Conservation (phyloP, 1,140 invertebrate genomes). For the Sarcophaga peregrina region DNA sequence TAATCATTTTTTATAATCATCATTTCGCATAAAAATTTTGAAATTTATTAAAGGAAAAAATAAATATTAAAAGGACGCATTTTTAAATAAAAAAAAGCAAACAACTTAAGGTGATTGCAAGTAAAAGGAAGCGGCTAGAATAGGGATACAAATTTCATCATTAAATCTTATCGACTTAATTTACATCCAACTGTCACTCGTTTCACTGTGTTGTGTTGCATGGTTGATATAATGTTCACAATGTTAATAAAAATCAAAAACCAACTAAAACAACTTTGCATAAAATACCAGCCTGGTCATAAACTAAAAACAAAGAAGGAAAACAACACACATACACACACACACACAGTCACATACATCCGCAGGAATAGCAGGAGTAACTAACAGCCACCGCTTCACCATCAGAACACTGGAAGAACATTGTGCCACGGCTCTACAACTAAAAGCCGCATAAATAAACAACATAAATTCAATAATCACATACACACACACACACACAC, state of each 20-base stretch:
- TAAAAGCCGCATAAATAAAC: too few relatives aligned
- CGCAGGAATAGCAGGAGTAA: too few relatives aligned
- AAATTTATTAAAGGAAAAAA: too few relatives aligned
- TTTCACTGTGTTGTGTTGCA: neutral
- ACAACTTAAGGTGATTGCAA: too few relatives aligned
- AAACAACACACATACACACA: neutral
- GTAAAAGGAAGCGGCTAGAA: too few relatives aligned
- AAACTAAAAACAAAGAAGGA: slow-evolving; percentile 30
- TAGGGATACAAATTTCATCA: neutral
- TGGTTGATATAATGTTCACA: slow-evolving; percentile 35
- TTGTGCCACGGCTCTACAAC: too few relatives aligned
- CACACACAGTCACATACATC: neutral
- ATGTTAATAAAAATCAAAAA: slow-evolving; percentile 41
- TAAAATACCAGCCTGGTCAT: slow-evolving; percentile 31
- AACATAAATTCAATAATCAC: neutral
- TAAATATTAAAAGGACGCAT: too few relatives aligned
- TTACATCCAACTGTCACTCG: slow-evolving; percentile 36
- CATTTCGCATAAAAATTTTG: too few relatives aligned
- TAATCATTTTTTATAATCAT: too few relatives aligned
- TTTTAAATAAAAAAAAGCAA: too few relatives aligned
- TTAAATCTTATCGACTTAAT: slow-evolving; percentile 30
- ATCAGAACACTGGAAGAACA: too few relatives aligned
- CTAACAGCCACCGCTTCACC: too few relatives aligned
- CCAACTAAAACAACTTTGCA: slow-evolving; percentile 41
- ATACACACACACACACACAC: neutral